Percentiles rank a stretch among this genome's conserved stretches.
phyloP scores from a whole-genome alignment of 1,140 invertebrate genomes.

The Geopemphigus sp. region DNA sequence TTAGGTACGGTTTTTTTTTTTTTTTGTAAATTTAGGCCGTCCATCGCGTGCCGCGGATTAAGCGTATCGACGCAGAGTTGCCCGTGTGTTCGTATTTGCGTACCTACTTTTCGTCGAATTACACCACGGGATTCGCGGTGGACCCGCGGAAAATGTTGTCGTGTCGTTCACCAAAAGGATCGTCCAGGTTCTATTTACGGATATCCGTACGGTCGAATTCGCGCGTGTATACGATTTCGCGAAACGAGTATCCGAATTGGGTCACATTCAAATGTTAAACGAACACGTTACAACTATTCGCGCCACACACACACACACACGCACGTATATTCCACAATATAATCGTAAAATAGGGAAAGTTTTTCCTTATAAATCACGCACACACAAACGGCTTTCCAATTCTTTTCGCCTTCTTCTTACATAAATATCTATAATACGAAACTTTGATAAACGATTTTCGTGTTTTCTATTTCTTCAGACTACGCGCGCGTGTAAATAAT shows the following conservation, averaged over 20 bases:
- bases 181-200: conserved; percentile 9
- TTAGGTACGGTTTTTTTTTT: neutral
- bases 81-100: too few relatives aligned
- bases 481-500: neutral
- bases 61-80: neutral
- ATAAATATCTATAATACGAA: conserved; percentile 2
- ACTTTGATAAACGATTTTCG: conserved; percentile 15
- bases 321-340: neutral
- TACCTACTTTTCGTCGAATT: too few relatives aligned
- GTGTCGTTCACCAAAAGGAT: too few relatives aligned
- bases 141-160: too few relatives aligned
- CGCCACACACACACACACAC: neutral
- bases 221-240: neutral
- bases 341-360: conserved; percentile 33
- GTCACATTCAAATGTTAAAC: conserved; percentile 29
- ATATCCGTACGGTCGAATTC: conserved; percentile 3
- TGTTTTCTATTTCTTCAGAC: neutral
- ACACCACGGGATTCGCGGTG: too few relatives aligned
- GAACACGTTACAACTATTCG: neutral
- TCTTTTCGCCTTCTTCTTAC: neutral
- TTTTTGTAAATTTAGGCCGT: neutral
- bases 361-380: neutral
- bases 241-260: conserved; percentile 20
- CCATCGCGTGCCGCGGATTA: neutral
- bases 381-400: conserved; percentile 28